Conservation (phyloP, 2,888 invertebrate genomes). For the Bhutanitis thaidina region DNA sequence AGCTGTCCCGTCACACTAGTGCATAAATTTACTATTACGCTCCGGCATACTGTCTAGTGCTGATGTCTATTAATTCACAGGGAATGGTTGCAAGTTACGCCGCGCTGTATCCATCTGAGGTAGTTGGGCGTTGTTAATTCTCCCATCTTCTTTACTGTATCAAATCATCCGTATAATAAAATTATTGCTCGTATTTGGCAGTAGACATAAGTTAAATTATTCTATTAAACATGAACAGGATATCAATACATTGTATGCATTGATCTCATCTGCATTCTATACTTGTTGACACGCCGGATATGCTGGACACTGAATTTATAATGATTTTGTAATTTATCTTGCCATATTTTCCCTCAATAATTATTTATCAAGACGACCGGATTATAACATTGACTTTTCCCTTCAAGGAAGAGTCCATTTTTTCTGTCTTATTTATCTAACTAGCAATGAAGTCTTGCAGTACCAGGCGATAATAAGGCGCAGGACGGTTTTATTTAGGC, state of each 20-base stretch:
- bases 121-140: constrained; percentile 6
- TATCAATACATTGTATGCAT: constrained; percentile 14
- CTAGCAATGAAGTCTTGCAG: constrained; percentile 10
- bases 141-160: neutral
- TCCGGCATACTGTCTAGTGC: neutral
- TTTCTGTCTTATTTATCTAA: neutral
- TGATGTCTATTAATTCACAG: constrained; percentile 13
- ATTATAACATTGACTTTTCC: too few relatives aligned
- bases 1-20: constrained; percentile 8
- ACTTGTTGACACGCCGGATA: too few relatives aligned
- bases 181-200: constrained; percentile 40
- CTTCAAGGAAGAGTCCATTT: too few relatives aligned
- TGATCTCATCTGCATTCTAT: too few relatives aligned
- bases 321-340: neutral
- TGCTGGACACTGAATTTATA: too few relatives aligned
- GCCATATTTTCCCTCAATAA: too few relatives aligned
- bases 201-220: constrained; percentile 27
- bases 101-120: constrained; percentile 7
- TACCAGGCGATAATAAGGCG: constrained; percentile 31
- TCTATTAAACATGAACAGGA: constrained; percentile 16
- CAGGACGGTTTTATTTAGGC: constrained; percentile 22
- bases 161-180: constrained; percentile 11
- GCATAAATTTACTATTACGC: constrained; percentile 16
- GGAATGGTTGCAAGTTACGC: constrained; percentile 11
- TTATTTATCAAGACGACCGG: too few relatives aligned